Evolutionary conservation across 2,113 vertebrate genomes (phyloP), one percentile per base, ranked within the genome.

Genomic region (Anoplopoma fimbria): DNA sequence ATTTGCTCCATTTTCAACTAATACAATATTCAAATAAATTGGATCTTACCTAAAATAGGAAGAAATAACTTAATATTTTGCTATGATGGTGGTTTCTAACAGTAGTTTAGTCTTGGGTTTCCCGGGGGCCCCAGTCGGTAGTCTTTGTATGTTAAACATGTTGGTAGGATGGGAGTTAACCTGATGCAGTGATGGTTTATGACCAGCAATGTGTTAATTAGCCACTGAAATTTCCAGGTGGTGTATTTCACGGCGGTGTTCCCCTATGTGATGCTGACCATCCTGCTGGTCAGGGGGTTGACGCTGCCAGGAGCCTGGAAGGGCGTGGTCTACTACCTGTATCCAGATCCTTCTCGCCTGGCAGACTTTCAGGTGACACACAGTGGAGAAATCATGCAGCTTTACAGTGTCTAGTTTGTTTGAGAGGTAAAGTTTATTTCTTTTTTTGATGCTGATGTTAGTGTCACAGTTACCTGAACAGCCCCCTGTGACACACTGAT

Each of bases 231-330:
- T 85, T 70, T 14, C 9, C 62, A 90, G 88, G 83, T 79, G 17
- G 88, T 88, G 42, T 90, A 90, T 40, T 75, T 89, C 75, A 89
- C 87, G 1, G 81, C 87, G 10, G 31, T 78, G 53, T 89, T 89
- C 25, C 86, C 88, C 2, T 90, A 90, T 4, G 64, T 90, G 25
- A 88, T n/a, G 47, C 38, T 90, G 74, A 45, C 33, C 47, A 58
- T 85, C 45, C 47, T 90, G 57, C 69, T 90, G 64, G 27, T 90
- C 60, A 60, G 88, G 33, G 88, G 88, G 14, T 27, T 90, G 65
- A 90, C 83, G 0, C 64, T 90, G 69, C 88, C 88, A 8, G 88
- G 88, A 60, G 85, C 88, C 47, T 84, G 77, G 88, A 58, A 87
- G 53, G 83, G 83, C 19, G 77, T 85, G 29, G 55, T 79, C 3